A percentile compares a stretch with the other conserved stretches of the same genome.
Evolutionary conservation across 2,888 invertebrate genomes (phyloP).

Genomic region (Ptilodon capucinus): DNA sequence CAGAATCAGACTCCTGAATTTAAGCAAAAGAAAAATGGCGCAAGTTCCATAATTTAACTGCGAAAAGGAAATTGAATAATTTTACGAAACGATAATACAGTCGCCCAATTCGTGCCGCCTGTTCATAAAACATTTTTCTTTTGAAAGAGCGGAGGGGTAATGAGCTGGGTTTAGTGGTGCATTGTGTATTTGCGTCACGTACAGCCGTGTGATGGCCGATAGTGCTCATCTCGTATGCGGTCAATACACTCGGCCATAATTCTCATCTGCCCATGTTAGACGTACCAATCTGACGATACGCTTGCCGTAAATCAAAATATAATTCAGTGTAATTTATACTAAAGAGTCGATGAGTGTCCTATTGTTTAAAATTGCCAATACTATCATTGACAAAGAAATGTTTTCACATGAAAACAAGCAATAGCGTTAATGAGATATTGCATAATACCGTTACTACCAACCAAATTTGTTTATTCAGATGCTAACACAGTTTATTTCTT

Average conservation of each 20-base stretch:
- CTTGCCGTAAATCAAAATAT: slow-evolving; percentile 48
- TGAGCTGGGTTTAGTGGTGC: slow-evolving; percentile 51
- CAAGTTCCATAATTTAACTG: slow-evolving; percentile 4
- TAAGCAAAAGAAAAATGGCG: background rate
- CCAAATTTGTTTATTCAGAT: too few species aligned
- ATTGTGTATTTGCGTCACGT: slow-evolving; percentile 59
- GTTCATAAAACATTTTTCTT: slow-evolving; percentile 44
- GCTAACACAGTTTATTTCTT: slow-evolving; percentile 16
- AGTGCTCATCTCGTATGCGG: slow-evolving; percentile 63
- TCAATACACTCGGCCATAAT: slow-evolving; percentile 58
- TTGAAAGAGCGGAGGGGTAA: slow-evolving; percentile 32
- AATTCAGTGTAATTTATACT: slow-evolving; percentile 32
- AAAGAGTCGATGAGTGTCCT: background rate
- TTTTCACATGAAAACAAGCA: too few species aligned
- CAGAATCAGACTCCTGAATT: background rate
- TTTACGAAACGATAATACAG: slow-evolving; percentile 23
- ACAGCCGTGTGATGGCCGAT: slow-evolving; percentile 59
- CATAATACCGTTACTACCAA: too few species aligned
- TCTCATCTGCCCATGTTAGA: slow-evolving; percentile 58
- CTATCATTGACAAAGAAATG: background rate
- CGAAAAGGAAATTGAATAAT: slow-evolving; percentile 17
- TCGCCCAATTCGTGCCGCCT: slow-evolving; percentile 36
- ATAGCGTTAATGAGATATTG: too few species aligned
- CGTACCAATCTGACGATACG: slow-evolving; percentile 41
- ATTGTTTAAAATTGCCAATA: background rate